Evolutionary conservation across 1,140 invertebrate genomes (phyloP).

Genomic region (Helicoverpa armigera): DNA sequence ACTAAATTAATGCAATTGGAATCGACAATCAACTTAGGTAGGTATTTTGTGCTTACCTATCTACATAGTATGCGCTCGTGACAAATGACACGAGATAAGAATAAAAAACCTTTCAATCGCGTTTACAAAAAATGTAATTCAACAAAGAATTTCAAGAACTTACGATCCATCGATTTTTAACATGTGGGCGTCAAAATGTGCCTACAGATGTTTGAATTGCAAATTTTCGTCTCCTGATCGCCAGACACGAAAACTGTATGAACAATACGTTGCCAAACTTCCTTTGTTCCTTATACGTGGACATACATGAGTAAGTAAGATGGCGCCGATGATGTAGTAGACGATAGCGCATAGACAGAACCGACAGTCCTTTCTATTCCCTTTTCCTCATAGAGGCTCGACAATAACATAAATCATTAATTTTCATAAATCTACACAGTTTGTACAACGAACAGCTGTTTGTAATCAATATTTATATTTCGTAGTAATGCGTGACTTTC

Average conservation of each 20-base stretch:
- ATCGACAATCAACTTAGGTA: neutral
- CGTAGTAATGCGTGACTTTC: conserved; percentile 34
- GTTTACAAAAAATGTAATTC: conserved; percentile 3
- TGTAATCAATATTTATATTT: conserved; percentile 36
- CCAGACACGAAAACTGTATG: conserved; percentile 69
- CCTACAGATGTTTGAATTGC: conserved; percentile 68
- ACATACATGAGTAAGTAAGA: conserved; percentile 44
- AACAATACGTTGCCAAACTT: conserved; percentile 82
- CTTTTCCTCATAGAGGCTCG: neutral
- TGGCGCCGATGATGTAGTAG: conserved; percentile 51
- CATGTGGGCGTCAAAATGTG: conserved; percentile 66
- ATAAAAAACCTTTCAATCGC: neutral
- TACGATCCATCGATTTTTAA: conserved; percentile 37
- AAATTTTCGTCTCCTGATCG: conserved; percentile 75
- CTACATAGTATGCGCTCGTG: neutral
- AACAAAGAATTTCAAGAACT: conserved; percentile 13
- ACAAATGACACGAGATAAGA: conserved; percentile 10
- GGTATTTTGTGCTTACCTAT: neutral
- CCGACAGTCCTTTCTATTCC: neutral
- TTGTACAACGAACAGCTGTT: conserved; percentile 35
- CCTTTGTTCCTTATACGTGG: conserved; percentile 78
- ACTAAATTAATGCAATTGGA: neutral
- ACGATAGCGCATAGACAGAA: conserved; percentile 36
- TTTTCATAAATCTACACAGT: neutral
- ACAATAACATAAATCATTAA: neutral